Conservation (phyloP, 2,113 vertebrate genomes). For the Camarhynchus parvulus region DNA sequence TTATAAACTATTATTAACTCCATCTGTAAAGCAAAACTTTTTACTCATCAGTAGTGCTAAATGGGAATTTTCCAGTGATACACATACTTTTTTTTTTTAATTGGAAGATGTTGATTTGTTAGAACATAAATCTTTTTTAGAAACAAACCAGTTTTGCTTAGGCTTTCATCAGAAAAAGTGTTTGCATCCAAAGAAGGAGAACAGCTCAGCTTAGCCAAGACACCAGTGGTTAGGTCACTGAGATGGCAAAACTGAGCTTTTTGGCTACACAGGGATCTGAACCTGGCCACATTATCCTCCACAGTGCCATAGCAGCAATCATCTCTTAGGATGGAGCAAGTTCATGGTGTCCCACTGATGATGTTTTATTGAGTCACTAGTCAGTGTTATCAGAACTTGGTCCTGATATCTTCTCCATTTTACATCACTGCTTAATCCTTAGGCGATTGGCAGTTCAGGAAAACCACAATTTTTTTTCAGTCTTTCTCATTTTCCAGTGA, state of each 20-base stretch:
- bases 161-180: slow-evolving; percentile 23
- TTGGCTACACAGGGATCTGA: neutral
- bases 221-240: neutral
- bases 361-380: neutral
- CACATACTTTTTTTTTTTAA: neutral
- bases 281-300: neutral
- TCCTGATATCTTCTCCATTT: neutral
- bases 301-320: neutral
- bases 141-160: slow-evolving; percentile 21
- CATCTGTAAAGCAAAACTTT: slow-evolving; percentile 58
- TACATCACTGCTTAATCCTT: neutral
- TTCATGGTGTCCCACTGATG: neutral
- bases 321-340: neutral
- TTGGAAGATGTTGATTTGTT: slow-evolving; percentile 46
- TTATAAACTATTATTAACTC: slow-evolving; percentile 70
- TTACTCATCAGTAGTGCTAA: slow-evolving; percentile 48
- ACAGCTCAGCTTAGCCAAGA: slow-evolving; percentile 20
- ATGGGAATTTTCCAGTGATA: slow-evolving; percentile 61
- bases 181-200: slow-evolving; percentile 19
- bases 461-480: fast-evolving
- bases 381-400: neutral
- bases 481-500: neutral
- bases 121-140: slow-evolving; percentile 52
- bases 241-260: neutral
- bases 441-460: neutral